These are phyloP conservation scores for Nephrotoma flavescens DNA, from an alignment of 2,888 invertebrate species.

Conservation along the genomic window DNA sequence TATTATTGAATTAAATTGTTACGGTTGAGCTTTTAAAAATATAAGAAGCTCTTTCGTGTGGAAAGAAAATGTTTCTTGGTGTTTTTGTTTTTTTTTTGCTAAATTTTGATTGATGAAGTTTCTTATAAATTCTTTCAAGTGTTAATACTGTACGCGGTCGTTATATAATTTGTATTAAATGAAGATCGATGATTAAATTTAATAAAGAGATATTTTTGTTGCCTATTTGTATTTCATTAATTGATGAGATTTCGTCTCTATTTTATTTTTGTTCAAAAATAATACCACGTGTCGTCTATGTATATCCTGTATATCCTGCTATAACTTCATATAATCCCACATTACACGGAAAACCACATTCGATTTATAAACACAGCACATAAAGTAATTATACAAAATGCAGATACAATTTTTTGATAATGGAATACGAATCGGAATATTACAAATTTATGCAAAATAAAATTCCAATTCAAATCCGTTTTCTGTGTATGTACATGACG, in stretches of 20 bases:
- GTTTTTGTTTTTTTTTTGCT: neutral
- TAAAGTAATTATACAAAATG: neutral
- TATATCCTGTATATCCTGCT: no score
- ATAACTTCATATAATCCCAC: no score
- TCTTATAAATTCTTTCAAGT: neutral
- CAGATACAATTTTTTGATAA: neutral
- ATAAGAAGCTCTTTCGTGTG: neutral
- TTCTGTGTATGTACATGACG: neutral
- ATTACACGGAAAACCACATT: neutral
- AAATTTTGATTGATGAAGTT: neutral
- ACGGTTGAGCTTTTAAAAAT: no score
- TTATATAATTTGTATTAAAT: neutral
- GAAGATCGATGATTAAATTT: neutral
- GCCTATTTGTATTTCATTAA: neutral
- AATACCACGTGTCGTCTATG: no score
- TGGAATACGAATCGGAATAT: neutral
- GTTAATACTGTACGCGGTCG: neutral
- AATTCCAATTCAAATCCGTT: neutral
- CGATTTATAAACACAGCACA: neutral
- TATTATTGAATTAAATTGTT: neutral
- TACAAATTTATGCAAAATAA: neutral
- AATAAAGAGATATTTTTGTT: neutral
- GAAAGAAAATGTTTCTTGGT: neutral
- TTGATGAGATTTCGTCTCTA: neutral
- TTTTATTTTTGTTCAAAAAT: no score